Evolutionary conservation across 2,113 vertebrate genomes (phyloP).

Genomic region (Mirounga angustirostris): DNA sequence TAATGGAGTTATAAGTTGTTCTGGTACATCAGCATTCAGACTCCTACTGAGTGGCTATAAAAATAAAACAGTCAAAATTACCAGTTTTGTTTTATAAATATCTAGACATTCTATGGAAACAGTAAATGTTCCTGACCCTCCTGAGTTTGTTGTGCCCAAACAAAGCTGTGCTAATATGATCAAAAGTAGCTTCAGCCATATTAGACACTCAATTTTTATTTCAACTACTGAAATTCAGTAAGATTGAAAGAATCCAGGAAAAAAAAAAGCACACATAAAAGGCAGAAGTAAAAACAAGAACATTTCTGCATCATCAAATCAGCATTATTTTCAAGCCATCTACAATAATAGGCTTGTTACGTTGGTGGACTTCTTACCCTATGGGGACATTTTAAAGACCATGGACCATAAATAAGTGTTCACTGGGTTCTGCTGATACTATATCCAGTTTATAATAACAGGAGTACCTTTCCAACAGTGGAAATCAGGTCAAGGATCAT

Average conservation of each 20-base stretch:
- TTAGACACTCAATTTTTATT: conserved; percentile 9
- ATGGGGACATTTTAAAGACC: conserved; percentile 7
- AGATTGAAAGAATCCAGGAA: not conserved
- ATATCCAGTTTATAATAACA: not conserved
- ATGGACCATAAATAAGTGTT: not conserved
- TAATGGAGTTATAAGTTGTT: conserved; percentile 98
- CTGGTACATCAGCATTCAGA: conserved; percentile 98
- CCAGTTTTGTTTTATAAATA: conserved; percentile 29
- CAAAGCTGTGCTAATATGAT: conserved; percentile 53
- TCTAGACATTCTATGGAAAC: conserved; percentile 46
- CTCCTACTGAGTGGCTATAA: conserved; percentile 97
- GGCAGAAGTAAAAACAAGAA: conserved; percentile 25
- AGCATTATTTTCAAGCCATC: conserved; percentile 23
- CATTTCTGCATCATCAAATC: conserved; percentile 3
- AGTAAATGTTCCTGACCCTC: not conserved
- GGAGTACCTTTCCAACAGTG: not conserved
- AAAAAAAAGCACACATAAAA: not conserved
- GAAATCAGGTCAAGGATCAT: not conserved
- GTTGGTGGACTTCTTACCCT: not conserved
- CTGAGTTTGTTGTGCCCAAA: conserved; percentile 37
- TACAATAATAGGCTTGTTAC: not conserved
- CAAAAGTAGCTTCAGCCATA: conserved; percentile 45
- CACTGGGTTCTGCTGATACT: not conserved
- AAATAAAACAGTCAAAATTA: conserved; percentile 53
- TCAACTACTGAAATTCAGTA: not conserved